These are phyloP conservation scores for Polyodon spathula DNA, from an alignment of 2,113 vertebrate genomes.

Conservation along the genomic window DNA sequence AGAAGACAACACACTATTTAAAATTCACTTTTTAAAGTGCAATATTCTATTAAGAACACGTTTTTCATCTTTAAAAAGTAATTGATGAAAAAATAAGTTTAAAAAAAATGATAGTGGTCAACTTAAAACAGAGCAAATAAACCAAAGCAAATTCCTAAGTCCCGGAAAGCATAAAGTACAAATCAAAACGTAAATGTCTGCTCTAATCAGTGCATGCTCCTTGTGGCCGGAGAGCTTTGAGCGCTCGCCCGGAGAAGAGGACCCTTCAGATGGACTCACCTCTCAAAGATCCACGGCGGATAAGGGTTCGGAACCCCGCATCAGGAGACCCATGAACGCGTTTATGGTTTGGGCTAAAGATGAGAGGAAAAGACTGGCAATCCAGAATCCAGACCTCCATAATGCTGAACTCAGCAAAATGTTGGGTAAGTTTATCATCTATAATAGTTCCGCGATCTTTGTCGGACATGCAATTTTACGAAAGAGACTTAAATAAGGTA, in stretches of 20 bases:
- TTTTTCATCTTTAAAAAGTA: too few species aligned
- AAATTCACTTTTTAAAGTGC: too few species aligned
- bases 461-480: too few species aligned
- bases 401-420: conserved; percentile 98
- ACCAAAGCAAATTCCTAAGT: not conserved
- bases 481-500: too few species aligned
- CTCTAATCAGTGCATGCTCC: conserved; percentile 74
- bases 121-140: too few species aligned
- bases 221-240: conserved; percentile 84
- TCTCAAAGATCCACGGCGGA: conserved; percentile 59
- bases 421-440: conserved; percentile 84
- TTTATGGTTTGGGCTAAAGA: conserved; percentile 97
- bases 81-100: too few species aligned
- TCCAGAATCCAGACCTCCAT: conserved; percentile 93
- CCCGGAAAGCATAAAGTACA: conserved; percentile 2
- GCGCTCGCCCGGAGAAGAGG: conserved; percentile 60
- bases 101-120: too few species aligned
- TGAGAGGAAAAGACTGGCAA: conserved; percentile 83
- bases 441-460: too few species aligned
- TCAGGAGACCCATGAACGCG: conserved; percentile 90
- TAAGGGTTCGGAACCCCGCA: conserved; percentile 78
- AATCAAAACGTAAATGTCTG: conserved; percentile 60
- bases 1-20: too few species aligned
- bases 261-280: conserved; percentile 57
- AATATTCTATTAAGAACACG: too few species aligned